These are phyloP conservation scores for Protosalanx chinensis DNA, from an alignment of 2,797 vertebrate species.

Conservation along the genomic window DNA sequence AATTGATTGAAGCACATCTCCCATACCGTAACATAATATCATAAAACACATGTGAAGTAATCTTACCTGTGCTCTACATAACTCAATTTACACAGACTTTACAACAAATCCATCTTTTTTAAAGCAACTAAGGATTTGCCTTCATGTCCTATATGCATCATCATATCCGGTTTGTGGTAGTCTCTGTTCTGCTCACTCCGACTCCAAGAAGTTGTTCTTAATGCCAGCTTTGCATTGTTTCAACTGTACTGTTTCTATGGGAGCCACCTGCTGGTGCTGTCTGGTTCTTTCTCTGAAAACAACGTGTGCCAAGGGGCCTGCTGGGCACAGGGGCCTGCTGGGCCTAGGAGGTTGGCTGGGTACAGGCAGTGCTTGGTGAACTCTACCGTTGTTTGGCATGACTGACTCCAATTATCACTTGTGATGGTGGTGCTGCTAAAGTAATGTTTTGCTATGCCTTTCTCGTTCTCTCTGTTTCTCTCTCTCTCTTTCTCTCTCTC, in stretches of 20 bases:
- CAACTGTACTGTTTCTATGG: slow-evolving; percentile 44
- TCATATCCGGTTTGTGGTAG: background rate
- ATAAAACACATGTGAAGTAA: too few species aligned
- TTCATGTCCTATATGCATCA: background rate
- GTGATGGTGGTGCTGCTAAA: slow-evolving; percentile 30
- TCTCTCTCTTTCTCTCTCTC: too few species aligned
- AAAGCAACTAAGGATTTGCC: too few species aligned
- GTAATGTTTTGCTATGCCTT: slow-evolving; percentile 9
- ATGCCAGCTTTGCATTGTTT: slow-evolving; percentile 31
- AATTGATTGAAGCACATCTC: too few species aligned
- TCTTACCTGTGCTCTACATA: too few species aligned
- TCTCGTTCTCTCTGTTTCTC: background rate
- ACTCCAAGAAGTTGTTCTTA: background rate
- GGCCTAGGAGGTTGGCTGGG: slow-evolving; percentile 46
- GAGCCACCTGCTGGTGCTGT: slow-evolving; percentile 36
- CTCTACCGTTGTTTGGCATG: slow-evolving; percentile 44
- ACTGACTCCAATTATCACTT: slow-evolving; percentile 31
- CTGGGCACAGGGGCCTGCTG: slow-evolving; percentile 36
- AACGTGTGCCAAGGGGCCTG: slow-evolving; percentile 24
- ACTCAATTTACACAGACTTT: too few species aligned
- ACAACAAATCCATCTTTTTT: too few species aligned
- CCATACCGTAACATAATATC: too few species aligned
- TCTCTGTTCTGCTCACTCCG: background rate
- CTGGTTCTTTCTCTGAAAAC: slow-evolving; percentile 25
- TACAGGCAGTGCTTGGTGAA: slow-evolving; percentile 52